Evolutionary conservation across 2,113 vertebrate genomes (phyloP), one percentile per base, ranked within the genome.

Genomic region (Bufo bufo): DNA sequence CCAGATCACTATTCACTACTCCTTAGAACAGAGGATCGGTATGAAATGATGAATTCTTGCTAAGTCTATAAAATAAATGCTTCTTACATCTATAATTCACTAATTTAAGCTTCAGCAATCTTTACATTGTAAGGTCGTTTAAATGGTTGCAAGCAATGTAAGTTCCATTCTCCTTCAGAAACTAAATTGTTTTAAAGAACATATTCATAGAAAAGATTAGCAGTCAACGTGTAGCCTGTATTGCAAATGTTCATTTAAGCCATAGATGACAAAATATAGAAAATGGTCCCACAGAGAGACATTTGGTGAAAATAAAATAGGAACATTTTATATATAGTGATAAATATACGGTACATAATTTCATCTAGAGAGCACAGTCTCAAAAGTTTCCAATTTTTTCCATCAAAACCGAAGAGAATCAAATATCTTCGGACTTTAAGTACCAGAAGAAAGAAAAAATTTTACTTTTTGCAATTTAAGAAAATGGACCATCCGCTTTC

Each of bases 231-330:
- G 13, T 45, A 50, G 19, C 19, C 23, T 50, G 61, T 83, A 66
- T 83, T 66, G 47, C 69, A 83, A 83, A 83, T 83, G 63, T 83
- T 83, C 81, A 83, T 45, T 69, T 83, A 83, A 83, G 63, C 47
- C 63, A 66, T 19, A 23, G 19, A 69, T 52, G 81, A 82, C 43
- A 58, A 82, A 82, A 63, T 65, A 82, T 45, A 33, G 45, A 58
- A 61, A 81, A 61, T 81, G 54, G 45, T 58, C 78, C 23, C 61
- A 23, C 11, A 6, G 61, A 61, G 45, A 82, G 81, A 23, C 61
- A 52, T 82, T 82, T 49, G 61, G 45, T 3, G 19, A 69, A 83
- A 83, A 69, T 83, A 50, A 66, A 82, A 82, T 56, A 72, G 47
- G 66, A 71, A 74, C 49, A 58, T 56, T 43, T 54, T 84, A 52